A percentile compares a stretch with the other conserved stretches of the same genome.
Evolutionary conservation across 2,113 vertebrate genomes (phyloP).

Genomic region (Catharus bicknelli): DNA sequence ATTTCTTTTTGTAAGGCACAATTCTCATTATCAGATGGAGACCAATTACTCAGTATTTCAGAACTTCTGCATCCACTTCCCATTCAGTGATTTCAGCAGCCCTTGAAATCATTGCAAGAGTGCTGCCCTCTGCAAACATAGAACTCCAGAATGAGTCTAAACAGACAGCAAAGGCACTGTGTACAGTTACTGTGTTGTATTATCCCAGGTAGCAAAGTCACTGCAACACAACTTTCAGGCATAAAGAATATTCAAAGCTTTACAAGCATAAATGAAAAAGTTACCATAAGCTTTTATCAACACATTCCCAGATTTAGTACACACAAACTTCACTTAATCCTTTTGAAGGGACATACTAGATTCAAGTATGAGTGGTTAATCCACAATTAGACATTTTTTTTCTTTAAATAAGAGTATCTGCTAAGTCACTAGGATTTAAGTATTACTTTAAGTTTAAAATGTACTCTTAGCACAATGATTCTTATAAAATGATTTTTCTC

Average conservation of each 20-base stretch:
- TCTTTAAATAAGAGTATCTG: conserved; percentile 47
- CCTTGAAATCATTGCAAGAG: conserved; percentile 19
- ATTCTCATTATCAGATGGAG: conserved; percentile 60
- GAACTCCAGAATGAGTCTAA: conserved; percentile 9
- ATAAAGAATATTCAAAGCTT: conserved; percentile 14
- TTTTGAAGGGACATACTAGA: conserved; percentile 2
- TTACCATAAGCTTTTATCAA: background rate
- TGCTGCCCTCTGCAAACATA: conserved; percentile 12
- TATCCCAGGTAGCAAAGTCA: background rate
- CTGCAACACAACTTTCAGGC: conserved; percentile 28
- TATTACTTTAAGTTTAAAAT: background rate
- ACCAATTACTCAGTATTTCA: conserved; percentile 49
- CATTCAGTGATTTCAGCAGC: conserved; percentile 29
- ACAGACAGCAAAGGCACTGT: background rate
- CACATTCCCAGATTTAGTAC: conserved; percentile 28
- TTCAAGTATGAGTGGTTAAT: background rate
- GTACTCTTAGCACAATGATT: background rate
- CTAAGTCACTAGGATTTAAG: conserved; percentile 30
- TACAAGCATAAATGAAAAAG: conserved; percentile 39
- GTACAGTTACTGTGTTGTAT: background rate
- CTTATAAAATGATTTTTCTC: background rate
- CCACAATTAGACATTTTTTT: background rate
- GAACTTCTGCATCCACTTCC: conserved; percentile 39
- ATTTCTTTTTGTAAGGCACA: conserved; percentile 67
- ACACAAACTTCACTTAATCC: background rate